Evolutionary conservation across 2,888 invertebrate genomes (phyloP), one percentile per base, ranked within the genome.

Genomic region (Polia nebulosa): DNA sequence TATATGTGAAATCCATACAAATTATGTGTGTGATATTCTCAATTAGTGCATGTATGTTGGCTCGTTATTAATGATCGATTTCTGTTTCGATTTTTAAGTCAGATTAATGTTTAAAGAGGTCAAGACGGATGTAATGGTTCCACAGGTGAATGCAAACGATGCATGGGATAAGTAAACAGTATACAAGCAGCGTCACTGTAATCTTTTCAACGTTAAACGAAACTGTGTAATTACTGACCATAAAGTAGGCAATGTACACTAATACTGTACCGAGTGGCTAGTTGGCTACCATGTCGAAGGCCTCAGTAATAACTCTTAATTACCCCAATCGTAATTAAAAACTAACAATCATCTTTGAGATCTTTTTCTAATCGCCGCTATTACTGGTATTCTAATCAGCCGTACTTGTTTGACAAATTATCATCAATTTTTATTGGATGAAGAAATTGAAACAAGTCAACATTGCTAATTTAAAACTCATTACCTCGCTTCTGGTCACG

Each of bases 391-490:
- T 81, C 71, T 68, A 82, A 82, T 82, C 76, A 82, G 83, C 56
- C 29, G 45, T 71, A 78, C 78, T 81, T 82, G 81, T 81, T 82
- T 82, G 78, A 82, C 82, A 82, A 82, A 82, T 82, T 81, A 81
- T 74, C 76, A 58, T 81, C 61, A 73, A 59, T 74, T 81, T 78
- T 82, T 78, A 76, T 80, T 69, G 20, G 71, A 73, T 73, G 74
- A 72, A 76, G 72, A 82, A 82, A 82, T 82, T 82, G 68, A 82
- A 78, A 80, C 78, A 82, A 74, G 63, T 67, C 70, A 39, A 80
- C 72, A 82, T 71, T 51, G 74, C 65, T 80, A 51, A 82, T 81
- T 82, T 80, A 82, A 78, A 82, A 80, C 80, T 79, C 80, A 82
- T 67, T 81, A 81, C 78, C 51, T 74, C 32, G 74, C 71, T 77